These are phyloP conservation scores for Tromatobia lineatoria DNA, from an alignment of 2,888 invertebrate genomes.

Conservation along the genomic window DNA sequence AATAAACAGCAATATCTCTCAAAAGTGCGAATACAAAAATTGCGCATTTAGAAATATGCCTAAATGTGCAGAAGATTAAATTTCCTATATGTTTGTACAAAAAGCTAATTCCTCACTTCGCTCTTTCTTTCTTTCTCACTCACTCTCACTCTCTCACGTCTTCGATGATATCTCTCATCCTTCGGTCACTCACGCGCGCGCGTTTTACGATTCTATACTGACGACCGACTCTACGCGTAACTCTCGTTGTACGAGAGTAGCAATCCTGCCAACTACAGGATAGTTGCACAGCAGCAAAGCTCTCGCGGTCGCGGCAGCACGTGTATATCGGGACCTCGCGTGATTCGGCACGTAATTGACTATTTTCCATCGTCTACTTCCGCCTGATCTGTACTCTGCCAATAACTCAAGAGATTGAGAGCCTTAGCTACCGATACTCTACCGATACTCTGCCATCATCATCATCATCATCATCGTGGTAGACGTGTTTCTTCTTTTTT, in stretches of 20 bases:
- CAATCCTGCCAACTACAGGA: not conserved
- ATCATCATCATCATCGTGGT: slow-evolving; percentile 15
- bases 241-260: slow-evolving; percentile 11
- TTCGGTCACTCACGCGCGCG: slow-evolving; percentile 19
- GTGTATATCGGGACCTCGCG: slow-evolving; percentile 56
- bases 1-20: too few species aligned
- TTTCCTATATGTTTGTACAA: too few species aligned
- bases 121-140: not conserved
- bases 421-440: slow-evolving; percentile 36
- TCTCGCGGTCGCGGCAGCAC: slow-evolving; percentile 5
- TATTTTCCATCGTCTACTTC: slow-evolving; percentile 67
- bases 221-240: not conserved
- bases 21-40: too few species aligned
- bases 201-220: slow-evolving; percentile 20
- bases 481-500: not conserved
- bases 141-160: not conserved
- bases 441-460: too few species aligned
- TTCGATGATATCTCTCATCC: slow-evolving; percentile 6
- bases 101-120: not conserved
- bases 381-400: slow-evolving; percentile 35
- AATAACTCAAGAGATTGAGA: slow-evolving; percentile 58
- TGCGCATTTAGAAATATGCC: too few species aligned
- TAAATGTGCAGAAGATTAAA: too few species aligned
- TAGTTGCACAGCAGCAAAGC: not conserved
- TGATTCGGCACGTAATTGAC: slow-evolving; percentile 66